A percentile compares a stretch with the other conserved stretches of the same genome.
phyloP scores from a whole-genome alignment of 2,113 vertebrate genomes.

The Tamias sibiricus region DNA sequence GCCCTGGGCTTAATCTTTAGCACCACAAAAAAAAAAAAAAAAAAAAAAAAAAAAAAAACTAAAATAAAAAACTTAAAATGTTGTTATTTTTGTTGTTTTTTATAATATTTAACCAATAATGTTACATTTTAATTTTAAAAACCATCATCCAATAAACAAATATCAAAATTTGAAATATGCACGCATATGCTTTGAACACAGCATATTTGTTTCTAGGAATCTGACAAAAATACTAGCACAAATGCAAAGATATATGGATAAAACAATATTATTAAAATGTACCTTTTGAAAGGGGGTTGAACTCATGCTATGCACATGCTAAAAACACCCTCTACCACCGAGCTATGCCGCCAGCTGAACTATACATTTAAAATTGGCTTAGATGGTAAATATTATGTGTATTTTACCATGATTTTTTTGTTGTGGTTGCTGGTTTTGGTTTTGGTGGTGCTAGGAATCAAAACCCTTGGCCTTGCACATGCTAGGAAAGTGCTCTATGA shows the following conservation, averaged over 20 bases:
- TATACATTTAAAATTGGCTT: constrained; percentile 1
- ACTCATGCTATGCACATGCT: background rate
- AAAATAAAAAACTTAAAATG: background rate
- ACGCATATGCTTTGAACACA: constrained; percentile 26
- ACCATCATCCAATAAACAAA: constrained; percentile 38
- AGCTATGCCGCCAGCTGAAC: background rate
- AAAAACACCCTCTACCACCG: background rate
- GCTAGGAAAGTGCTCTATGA: too few species aligned
- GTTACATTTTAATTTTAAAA: constrained; percentile 58
- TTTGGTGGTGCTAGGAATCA: background rate
- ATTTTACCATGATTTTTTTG: background rate
- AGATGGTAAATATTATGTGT: background rate
- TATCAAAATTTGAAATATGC: constrained; percentile 49
- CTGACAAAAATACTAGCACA: constrained; percentile 37
- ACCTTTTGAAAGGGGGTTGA: background rate
- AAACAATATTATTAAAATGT: background rate
- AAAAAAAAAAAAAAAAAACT: too few species aligned
- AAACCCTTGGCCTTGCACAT: background rate
- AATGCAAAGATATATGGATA: background rate
- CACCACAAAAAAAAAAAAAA: too few species aligned
- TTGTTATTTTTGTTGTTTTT: constrained; percentile 15
- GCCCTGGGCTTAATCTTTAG: too few species aligned
- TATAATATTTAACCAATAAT: constrained; percentile 53
- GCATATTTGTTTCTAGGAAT: constrained; percentile 48
- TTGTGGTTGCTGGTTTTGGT: background rate